Conservation (phyloP, 2,888 invertebrate species). For the Zygogramma bicolorata region DNA sequence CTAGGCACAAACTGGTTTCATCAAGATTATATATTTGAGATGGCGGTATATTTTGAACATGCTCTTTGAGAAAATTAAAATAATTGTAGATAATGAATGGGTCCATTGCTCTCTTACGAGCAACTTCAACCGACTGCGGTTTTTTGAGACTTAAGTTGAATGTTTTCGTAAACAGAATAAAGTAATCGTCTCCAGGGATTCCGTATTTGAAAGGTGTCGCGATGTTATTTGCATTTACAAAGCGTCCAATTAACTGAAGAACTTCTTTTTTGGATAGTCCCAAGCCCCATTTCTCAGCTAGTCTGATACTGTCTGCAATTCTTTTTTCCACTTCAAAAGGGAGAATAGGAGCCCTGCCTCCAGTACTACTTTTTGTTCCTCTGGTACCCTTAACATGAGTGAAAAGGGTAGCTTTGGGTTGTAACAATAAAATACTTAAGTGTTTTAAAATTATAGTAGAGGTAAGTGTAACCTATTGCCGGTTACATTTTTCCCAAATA, state of each 20-base stretch:
- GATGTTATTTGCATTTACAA: neutral
- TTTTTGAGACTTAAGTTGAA: slow-evolving; percentile 1
- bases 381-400: neutral
- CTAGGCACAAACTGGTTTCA: slow-evolving; percentile 38
- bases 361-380: neutral
- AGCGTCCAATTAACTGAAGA: neutral
- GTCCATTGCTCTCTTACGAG: neutral
- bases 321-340: neutral
- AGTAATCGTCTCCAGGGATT: slow-evolving; percentile 9
- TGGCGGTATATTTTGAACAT: neutral
- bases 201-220: slow-evolving; percentile 20
- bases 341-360: neutral
- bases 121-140: slow-evolving; percentile 4
- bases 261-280: slow-evolving; percentile 5
- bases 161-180: slow-evolving; percentile 2
- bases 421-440: neutral
- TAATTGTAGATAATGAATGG: slow-evolving; percentile 10
- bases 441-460: neutral
- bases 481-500: neutral
- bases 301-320: neutral
- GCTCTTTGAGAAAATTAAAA: neutral
- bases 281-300: neutral
- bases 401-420: neutral
- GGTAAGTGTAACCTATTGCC: neutral
- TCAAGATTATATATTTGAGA: slow-evolving; percentile 35